Base-by-base conservation (phyloP, 2,113 vertebrate species). In the Oxyruncus cristatus region DNA sequence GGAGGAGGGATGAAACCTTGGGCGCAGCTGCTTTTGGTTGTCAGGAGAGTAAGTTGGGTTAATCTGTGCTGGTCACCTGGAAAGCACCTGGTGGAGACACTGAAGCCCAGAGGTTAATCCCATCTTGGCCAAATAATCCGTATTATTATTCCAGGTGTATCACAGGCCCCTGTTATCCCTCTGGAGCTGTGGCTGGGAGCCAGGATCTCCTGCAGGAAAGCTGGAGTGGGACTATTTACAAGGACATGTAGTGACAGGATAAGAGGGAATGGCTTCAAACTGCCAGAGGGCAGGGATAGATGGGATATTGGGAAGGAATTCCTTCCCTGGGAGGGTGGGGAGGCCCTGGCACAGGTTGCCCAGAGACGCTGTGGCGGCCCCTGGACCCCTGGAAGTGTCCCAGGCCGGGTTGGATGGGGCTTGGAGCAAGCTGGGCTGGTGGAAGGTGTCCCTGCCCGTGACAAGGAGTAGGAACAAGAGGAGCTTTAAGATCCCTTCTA, bases 321-420 rank as follows among this genome's bases (percentile, higher is more conserved):
- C 32, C 3, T 6, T 53, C 44, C 17, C 27, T 37, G 3, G 1
- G 2, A 44, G 21, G 33, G 13, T 14, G 30, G 13, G 21, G 6
- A 61, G 37, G 11, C 7, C 26, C 46, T 61, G 73, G 73, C 35
- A 8, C 26, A 46, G 87, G 7, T 10, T 59, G 23, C 24, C 53
- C 70, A 46, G 70, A 44, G 33, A 0, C 39, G 61, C 44, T 74
- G 44, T 2, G 59, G 37, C 32, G 50, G 76, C 22, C 19, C 50
- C 33, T 41, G 39, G 39, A 52, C 5, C 23, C 50, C 77, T 66
- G 68, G 32, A 0, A 66, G 23, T 74, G 77, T 0, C 33, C 70
- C 5, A 24, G 61, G 61, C 37, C 68, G 14, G 67, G 8, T 0
- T 79, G 65, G 56, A 20, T 0, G 1, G 41, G 24, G 0, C 6